Conservation (phyloP, 2,888 invertebrate species). For the Rotaria socialis region DNA sequence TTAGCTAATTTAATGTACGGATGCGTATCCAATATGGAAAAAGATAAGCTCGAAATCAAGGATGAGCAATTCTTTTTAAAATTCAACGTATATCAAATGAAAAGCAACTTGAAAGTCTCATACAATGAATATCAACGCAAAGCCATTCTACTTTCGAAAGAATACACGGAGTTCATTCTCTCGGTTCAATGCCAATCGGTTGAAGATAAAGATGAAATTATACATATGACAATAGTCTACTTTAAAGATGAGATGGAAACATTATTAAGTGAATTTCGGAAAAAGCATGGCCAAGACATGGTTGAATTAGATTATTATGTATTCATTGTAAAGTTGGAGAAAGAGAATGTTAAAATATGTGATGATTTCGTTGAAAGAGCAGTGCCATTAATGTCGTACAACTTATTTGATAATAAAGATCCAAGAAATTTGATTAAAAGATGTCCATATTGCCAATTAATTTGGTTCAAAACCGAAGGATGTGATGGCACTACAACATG, state of each 20-base stretch:
- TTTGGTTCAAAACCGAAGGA: neutral
- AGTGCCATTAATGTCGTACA: neutral
- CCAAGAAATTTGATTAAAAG: conserved; percentile 3
- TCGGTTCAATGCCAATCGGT: neutral
- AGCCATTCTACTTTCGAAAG: neutral
- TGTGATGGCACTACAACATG: neutral
- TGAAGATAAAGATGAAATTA: neutral
- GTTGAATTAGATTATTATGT: conserved; percentile 20
- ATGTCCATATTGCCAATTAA: neutral
- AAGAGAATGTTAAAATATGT: neutral
- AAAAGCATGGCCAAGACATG: neutral
- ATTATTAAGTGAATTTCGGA: neutral
- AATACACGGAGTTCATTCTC: neutral
- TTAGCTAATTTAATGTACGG: no score
- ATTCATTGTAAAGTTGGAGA: neutral
- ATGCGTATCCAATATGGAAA: no score
- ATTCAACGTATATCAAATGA: neutral
- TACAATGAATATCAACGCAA: neutral
- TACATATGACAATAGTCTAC: neutral
- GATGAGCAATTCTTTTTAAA: no score
- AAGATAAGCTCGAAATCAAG: no score
- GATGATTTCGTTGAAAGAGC: neutral
- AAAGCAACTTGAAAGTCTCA: neutral
- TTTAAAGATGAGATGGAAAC: neutral
- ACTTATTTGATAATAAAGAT: neutral